Percentiles rank a stretch among this genome's conserved stretches.
Evolutionary conservation across 2,113 vertebrate species (phyloP).

Genomic region (Trematocara macrostoma): DNA sequence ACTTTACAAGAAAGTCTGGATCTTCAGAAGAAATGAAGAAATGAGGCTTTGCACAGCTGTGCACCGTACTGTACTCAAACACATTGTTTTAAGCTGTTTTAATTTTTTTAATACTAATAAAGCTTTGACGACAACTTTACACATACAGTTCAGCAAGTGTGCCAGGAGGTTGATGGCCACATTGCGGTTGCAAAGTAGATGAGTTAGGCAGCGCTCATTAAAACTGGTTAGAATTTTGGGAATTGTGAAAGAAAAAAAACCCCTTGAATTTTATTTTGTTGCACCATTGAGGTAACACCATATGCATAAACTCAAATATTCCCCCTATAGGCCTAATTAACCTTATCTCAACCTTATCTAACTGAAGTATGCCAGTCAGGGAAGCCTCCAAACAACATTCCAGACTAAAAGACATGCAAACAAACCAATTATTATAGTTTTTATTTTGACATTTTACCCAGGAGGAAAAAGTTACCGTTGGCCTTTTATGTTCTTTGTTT

Average conservation of each 20-base stretch:
- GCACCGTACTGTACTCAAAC: not conserved
- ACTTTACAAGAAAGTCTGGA: not conserved
- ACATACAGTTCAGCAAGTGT: not conserved
- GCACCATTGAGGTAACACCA: not conserved
- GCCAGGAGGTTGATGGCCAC: not conserved
- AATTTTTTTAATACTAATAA: not conserved
- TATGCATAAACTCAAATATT: not conserved
- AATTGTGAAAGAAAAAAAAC: not conserved
- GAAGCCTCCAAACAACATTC: not conserved
- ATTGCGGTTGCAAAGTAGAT: not conserved
- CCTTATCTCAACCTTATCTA: not conserved
- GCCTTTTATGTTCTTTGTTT: constrained; percentile 8
- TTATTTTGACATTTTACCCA: not conserved
- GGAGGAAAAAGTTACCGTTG: not conserved
- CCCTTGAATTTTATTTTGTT: not conserved
- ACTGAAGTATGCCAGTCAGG: constrained; percentile 13
- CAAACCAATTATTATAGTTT: constrained; percentile 12
- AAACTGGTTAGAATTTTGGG: not conserved
- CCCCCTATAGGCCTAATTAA: constrained; percentile 37
- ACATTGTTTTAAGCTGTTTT: not conserved
- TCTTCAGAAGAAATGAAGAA: not conserved
- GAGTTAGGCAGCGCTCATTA: not conserved
- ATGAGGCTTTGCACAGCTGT: not conserved
- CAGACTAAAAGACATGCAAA: not conserved
- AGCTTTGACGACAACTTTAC: not conserved